These are phyloP conservation scores for Drosophila tani DNA, from an alignment of 1,140 invertebrate genomes.

Conservation along the genomic window DNA sequence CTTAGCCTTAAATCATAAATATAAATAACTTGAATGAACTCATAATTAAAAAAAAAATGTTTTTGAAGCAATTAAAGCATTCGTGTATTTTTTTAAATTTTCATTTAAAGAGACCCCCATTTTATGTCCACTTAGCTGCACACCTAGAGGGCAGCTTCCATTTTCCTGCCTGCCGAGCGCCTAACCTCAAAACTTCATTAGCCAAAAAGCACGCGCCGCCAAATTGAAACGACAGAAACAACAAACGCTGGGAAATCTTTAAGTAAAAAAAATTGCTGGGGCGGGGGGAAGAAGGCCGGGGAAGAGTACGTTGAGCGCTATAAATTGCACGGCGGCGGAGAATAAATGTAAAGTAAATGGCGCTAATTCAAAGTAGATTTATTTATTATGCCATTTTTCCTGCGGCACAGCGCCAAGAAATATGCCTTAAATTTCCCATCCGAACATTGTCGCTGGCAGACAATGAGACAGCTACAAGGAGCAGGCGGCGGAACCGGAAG, in stretches of 20 bases:
- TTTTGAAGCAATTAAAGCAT: background rate
- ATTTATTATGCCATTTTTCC: conserved; percentile 80
- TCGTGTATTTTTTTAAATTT: background rate
- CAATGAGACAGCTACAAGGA: conserved; percentile 41
- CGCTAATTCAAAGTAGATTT: conserved; percentile 83
- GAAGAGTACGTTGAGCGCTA: conserved; percentile 49
- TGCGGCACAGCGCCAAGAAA: conserved; percentile 74
- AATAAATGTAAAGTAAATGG: conserved; percentile 83
- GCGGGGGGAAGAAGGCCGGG: conserved; percentile 7
- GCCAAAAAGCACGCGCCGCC: conserved; percentile 75
- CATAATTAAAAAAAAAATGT: no score
- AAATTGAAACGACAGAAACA: conserved; percentile 60
- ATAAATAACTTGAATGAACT: background rate
- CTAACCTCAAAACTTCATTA: conserved; percentile 80
- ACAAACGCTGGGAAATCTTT: conserved; percentile 41
- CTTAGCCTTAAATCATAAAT: background rate
- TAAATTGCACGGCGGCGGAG: conserved; percentile 73
- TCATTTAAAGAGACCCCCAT: conserved; percentile 12
- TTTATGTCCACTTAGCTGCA: conserved; percentile 48
- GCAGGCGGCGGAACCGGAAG: conserved; percentile 25
- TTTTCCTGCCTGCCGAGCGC: conserved; percentile 25
- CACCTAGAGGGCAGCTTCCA: conserved; percentile 39
- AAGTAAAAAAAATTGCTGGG: conserved; percentile 14
- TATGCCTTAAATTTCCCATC: conserved; percentile 74
- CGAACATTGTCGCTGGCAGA: conserved; percentile 43